Conservation (phyloP, 2,888 invertebrate species). For the Xylota sylvarum region DNA sequence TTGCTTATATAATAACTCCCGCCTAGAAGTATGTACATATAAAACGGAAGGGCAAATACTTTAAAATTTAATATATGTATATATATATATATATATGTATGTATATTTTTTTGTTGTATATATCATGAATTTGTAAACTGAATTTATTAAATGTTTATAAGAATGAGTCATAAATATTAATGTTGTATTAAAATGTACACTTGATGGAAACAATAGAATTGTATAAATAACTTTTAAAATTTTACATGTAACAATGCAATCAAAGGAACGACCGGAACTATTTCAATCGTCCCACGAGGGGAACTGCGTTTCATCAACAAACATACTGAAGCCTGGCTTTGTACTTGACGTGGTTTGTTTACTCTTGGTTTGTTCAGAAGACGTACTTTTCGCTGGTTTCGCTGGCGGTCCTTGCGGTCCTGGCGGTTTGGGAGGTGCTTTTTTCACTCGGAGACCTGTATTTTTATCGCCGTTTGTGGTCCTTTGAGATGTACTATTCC, state of each 20-base stretch:
- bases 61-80: slow-evolving; percentile 76
- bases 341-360: slow-evolving; percentile 80
- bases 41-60: slow-evolving; percentile 78
- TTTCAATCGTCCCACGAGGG: slow-evolving; percentile 89
- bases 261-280: slow-evolving; percentile 64
- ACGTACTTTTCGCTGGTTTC: slow-evolving; percentile 79
- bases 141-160: slow-evolving; percentile 80
- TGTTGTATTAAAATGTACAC: slow-evolving; percentile 75
- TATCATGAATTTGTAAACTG: slow-evolving; percentile 78
- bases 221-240: slow-evolving; percentile 75
- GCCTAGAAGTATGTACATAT: slow-evolving; percentile 74
- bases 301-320: slow-evolving; percentile 87
- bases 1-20: slow-evolving; percentile 76
- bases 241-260: slow-evolving; percentile 75
- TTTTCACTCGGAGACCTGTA: slow-evolving; percentile 68
- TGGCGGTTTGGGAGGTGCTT: slow-evolving; percentile 76
- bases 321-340: slow-evolving; percentile 85
- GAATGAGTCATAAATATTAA: slow-evolving; percentile 80
- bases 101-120: slow-evolving; percentile 65
- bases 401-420: slow-evolving; percentile 78
- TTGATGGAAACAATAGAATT: slow-evolving; percentile 77
- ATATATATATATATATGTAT: slow-evolving; percentile 62
- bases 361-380: slow-evolving; percentile 79
- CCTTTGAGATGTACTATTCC: slow-evolving; percentile 63
- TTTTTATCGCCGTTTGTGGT: slow-evolving; percentile 66